A percentile compares a stretch with the other conserved stretches of the same genome.
phyloP scores from a whole-genome alignment of 1,140 invertebrate genomes.

The Calycopis cecrops region DNA sequence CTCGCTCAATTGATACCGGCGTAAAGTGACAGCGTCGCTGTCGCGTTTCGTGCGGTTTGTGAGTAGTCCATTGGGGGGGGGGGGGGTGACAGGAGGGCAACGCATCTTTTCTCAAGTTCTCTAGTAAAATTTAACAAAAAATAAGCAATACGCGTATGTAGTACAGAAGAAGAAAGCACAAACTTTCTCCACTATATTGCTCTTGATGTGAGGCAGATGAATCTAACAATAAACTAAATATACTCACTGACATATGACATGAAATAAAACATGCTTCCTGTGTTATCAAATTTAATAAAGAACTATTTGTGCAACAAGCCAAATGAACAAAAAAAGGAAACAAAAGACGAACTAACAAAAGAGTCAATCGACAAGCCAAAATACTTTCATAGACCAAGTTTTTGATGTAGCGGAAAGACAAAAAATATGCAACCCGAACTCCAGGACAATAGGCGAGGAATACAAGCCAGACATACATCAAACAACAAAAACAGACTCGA shows the following conservation, averaged over 20 bases:
- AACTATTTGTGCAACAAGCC: slow-evolving; percentile 1
- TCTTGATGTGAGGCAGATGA: too few species aligned
- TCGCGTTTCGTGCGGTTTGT: too few species aligned
- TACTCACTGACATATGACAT: neutral
- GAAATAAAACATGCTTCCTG: slow-evolving; percentile 1
- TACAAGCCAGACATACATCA: slow-evolving; percentile 61
- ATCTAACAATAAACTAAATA: too few species aligned
- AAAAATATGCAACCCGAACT: slow-evolving; percentile 37
- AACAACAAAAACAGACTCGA: slow-evolving; percentile 66
- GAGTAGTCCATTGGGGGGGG: too few species aligned
- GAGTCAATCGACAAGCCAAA: slow-evolving; percentile 8
- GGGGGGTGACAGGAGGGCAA: too few species aligned
- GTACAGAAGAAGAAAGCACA: too few species aligned
- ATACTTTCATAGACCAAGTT: slow-evolving; percentile 11
- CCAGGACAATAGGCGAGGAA: slow-evolving; percentile 38
- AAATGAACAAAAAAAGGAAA: slow-evolving; percentile 5
- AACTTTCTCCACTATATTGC: too few species aligned
- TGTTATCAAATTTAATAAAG: slow-evolving; percentile 7
- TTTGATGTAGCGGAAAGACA: slow-evolving; percentile 32
- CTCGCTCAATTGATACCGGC: too few species aligned
- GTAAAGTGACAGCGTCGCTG: too few species aligned
- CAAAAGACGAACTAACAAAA: slow-evolving; percentile 4
- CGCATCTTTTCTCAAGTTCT: too few species aligned
- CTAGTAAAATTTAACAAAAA: too few species aligned
- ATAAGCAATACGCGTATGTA: too few species aligned